Conservation (phyloP, 2,888 invertebrate genomes). For the Netelia inedita region DNA sequence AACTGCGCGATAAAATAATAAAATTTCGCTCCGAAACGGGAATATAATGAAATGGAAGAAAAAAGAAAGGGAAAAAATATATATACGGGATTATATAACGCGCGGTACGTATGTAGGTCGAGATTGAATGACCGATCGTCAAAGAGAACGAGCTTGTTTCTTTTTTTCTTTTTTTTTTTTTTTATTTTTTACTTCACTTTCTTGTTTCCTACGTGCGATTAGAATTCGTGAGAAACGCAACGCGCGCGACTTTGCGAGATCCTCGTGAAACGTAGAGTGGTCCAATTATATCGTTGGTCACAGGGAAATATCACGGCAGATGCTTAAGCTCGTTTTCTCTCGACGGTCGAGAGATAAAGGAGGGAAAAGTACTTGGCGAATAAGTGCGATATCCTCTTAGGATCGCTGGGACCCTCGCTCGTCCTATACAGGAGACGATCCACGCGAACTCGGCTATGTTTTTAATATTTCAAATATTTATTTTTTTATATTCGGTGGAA, state of each 20-base stretch:
- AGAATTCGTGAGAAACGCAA: not conserved
- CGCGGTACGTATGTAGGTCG: not conserved
- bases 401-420: not conserved
- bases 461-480: too few relatives aligned
- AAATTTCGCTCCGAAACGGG: not conserved
- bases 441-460: too few relatives aligned
- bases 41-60: conserved; percentile 14
- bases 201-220: not conserved
- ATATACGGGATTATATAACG: conserved; percentile 1
- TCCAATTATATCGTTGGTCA: conserved; percentile 47
- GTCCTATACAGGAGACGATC: too few relatives aligned
- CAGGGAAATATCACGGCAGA: conserved; percentile 3
- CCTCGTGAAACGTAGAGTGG: conserved; percentile 5
- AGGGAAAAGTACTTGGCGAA: conserved; percentile 43
- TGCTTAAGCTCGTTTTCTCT: conserved; percentile 6
- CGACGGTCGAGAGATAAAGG: not conserved
- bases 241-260: not conserved
- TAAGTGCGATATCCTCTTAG: conserved; percentile 43
- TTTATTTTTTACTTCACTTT: too few relatives aligned
- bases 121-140: not conserved
- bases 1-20: not conserved
- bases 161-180: not conserved
- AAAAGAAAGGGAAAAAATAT: conserved; percentile 15
- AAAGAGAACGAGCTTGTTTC: not conserved
- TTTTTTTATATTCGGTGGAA: too few relatives aligned